Conservation (phyloP, 2,888 invertebrate species). For the Ormyrus rosae region DNA sequence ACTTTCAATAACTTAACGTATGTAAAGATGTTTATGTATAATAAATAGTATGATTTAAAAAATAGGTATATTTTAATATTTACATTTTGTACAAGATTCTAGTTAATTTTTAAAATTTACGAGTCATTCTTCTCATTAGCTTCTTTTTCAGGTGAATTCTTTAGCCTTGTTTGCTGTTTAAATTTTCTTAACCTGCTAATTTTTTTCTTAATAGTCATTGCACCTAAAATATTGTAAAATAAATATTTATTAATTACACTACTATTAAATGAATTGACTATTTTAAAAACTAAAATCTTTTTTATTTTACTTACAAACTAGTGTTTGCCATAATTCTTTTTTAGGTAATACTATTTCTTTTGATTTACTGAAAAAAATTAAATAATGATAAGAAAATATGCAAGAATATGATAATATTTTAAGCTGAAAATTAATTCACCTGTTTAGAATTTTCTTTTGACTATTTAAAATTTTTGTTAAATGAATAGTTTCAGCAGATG, state of each 20-base stretch:
- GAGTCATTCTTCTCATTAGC: background rate
- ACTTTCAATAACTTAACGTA: too few species aligned
- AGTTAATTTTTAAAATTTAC: conserved; percentile 7
- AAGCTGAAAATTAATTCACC: conserved; percentile 11
- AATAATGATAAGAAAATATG: background rate
- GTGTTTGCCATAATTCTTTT: conserved; percentile 53
- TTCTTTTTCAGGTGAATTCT: conserved; percentile 22
- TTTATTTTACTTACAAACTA: conserved; percentile 46
- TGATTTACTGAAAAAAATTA: conserved; percentile 26
- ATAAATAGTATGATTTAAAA: conserved; percentile 13
- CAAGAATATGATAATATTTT: background rate
- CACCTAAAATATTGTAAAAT: conserved; percentile 34
- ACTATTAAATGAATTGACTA: background rate
- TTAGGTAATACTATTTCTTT: conserved; percentile 18
- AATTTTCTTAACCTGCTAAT: conserved; percentile 45
- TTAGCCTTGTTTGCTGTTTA: conserved; percentile 25
- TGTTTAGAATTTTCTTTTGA: conserved; percentile 21
- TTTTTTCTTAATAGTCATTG: conserved; percentile 53
- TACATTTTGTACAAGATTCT: conserved; percentile 28
- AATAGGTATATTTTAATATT: conserved; percentile 30
- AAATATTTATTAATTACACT: background rate
- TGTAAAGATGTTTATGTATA: background rate
- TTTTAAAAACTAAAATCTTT: background rate
- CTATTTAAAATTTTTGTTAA: conserved; percentile 45
- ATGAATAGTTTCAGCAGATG: conserved; percentile 40